Evolutionary conservation across 2,797 vertebrate genomes (phyloP), one percentile per base, ranked within the genome.

Genomic region (Picus viridis): DNA sequence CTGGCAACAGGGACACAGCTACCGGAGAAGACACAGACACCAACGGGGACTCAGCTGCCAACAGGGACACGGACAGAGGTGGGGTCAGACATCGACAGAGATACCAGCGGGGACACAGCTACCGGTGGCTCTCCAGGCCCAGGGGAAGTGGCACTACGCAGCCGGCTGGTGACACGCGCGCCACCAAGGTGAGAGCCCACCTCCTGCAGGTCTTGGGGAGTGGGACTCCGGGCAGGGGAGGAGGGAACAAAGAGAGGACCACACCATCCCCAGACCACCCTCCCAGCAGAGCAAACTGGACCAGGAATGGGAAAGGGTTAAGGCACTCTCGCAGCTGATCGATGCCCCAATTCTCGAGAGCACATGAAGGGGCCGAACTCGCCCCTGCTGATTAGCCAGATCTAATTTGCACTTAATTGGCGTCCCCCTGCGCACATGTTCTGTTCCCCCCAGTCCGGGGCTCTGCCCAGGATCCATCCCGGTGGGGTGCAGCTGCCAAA

Each of bases 361-460:
- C 49, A 47, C 9, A 2, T 2, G 29, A 39, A n/a, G 36, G 57
- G 83, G 10, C n/a, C 2, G 63, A 24, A 47, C 15, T 15, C 12
- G 45, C 49, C 56, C 49, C 74, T 12, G 59, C 71, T 86, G 30
- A 91, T 78, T 45, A 93, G 56, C 63, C 41, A 27, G 56, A 78
- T 62, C 45, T 90, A 56, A 94, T 94, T 78, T 65, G 53, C 56
- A 11, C 63, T 78, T 92, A 90, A 96, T 92, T 93, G 68, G 56
- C 88, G 9, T 26, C 65, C 53, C 22, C 24, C 30, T 20, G 51
- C 19, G 19, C 59, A 13, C 24, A 29, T 57, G 56, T n/a, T 10
- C 18, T n/a, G 11, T 15, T 36, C 12, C 2, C 16, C 59, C 29
- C 29, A 27, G 32, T 45, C 45, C 20, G 24, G 8, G 57, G 76